Evolutionary conservation across 1,140 invertebrate species (phyloP), one percentile per base, ranked within the genome.

Genomic region (Bicyclus anynana): DNA sequence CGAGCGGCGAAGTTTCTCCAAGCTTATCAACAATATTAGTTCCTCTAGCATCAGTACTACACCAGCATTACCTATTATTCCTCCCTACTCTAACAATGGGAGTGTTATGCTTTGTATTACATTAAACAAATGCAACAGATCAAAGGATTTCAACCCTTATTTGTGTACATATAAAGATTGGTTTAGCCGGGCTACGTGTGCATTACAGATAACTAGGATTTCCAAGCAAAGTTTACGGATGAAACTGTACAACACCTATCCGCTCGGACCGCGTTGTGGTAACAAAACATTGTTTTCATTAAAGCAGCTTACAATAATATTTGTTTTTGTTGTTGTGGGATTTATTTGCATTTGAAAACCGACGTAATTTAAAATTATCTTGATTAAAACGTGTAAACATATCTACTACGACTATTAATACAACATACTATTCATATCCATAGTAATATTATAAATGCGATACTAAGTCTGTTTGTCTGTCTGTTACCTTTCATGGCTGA

Each of bases 1-100:
- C 62, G 37, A 52, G 46, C 42, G 42, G 49, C 14, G 53, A 65
- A 67, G 49, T 65, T 65, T 55, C 35, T 18, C 59, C 61, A 62
- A 69, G 70, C 67, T 37, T 56, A 35, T 47, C 60, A 42, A 35
- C 57, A 59, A 27, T 52, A 59, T 2, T 38, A 17, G 13, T 16
- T 12, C 13, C 12, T 16, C 13, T 16, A 40, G 5, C 9, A 44
- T 47, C 26, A 17, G 13, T 47, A 35, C 14, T 52, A 38, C 3
- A 37, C 33, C 29, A 27, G 14, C 29, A 29, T 14, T 53, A 44
- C 38, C 50, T 53, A 53, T 7, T 33, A 33, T n/a, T n/a, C 13
- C 14, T 47, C 33, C 23, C n/a, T 27, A 29, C 27, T 9, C 46
- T 5, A 46, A 50, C 53, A 47, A 47, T 53, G 38, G 12, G 38